Evolutionary conservation across 2,113 vertebrate genomes (phyloP).

Genomic region (Pontoporia blainvillei): DNA sequence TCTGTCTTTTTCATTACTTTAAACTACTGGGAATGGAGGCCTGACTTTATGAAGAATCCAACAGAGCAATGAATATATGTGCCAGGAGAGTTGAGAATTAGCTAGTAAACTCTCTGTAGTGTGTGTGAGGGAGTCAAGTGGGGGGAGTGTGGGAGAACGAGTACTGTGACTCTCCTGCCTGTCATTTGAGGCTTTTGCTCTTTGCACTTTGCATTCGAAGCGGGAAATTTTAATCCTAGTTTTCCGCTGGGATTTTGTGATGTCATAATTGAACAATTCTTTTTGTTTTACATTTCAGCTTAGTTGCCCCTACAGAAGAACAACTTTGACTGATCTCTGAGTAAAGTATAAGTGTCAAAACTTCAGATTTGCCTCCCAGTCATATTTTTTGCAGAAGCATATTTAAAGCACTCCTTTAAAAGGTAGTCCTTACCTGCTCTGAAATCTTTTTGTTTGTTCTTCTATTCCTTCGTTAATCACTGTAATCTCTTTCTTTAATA

Average conservation of each 20-base stretch:
- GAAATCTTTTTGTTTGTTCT: conserved; percentile 32
- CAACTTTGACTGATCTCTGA: conserved; percentile 45
- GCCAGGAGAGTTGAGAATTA: background rate
- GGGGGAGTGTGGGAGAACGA: background rate
- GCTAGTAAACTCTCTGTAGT: background rate
- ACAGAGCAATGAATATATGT: background rate
- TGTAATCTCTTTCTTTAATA: background rate
- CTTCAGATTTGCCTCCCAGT: conserved; percentile 27
- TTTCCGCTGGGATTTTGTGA: conserved; percentile 64
- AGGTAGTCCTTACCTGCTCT: background rate
- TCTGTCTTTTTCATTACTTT: conserved; percentile 6
- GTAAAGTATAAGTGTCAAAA: conserved; percentile 53
- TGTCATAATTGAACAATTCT: background rate
- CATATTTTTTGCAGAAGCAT: conserved; percentile 12
- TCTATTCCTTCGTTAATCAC: background rate
- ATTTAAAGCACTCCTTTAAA: conserved; percentile 52
- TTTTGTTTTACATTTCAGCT: conserved; percentile 44
- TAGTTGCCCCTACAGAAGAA: conserved; percentile 24
- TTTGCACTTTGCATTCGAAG: conserved; percentile 33
- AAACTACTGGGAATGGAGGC: background rate
- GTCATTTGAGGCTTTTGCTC: background rate
- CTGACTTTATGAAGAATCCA: conserved; percentile 29
- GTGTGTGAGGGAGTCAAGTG: background rate
- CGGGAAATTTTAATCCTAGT: conserved; percentile 58
- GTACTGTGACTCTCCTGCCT: background rate